A percentile compares a stretch with the other conserved stretches of the same genome.
phyloP scores from a whole-genome alignment of 2,113 vertebrate species.

The Saccopteryx bilineata region DNA sequence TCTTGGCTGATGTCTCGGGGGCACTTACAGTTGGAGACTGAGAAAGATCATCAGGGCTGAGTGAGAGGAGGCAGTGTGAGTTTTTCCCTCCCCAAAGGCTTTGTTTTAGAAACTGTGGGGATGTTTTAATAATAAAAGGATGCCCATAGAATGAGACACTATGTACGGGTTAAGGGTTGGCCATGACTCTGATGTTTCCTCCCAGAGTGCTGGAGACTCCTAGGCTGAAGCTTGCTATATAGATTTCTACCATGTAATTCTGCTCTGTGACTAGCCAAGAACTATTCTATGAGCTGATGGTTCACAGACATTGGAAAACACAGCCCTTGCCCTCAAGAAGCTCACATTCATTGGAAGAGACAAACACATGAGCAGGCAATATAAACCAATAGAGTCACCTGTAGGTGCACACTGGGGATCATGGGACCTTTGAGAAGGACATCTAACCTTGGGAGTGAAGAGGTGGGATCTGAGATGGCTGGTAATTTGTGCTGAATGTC shows the following conservation, averaged over 20 bases:
- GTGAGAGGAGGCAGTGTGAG: not conserved
- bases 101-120: not conserved
- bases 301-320: not conserved
- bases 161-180: rapidly evolving
- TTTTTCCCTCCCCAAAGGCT: not conserved
- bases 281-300: not conserved
- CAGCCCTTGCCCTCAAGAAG: not conserved
- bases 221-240: not conserved
- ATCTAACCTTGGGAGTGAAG: not conserved
- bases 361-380: not conserved
- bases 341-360: not conserved
- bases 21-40: not conserved
- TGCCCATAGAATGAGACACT: not conserved
- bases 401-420: not conserved
- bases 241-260: not conserved
- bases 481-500: not conserved
- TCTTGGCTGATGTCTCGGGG: not conserved
- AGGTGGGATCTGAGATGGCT: not conserved
- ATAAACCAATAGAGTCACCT: not conserved
- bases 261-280: not conserved
- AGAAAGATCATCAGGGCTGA: not conserved
- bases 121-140: not conserved
- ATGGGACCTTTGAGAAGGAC: not conserved
- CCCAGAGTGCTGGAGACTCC: not conserved
- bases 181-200: not conserved